Evolutionary conservation across 2,113 vertebrate genomes (phyloP).

Genomic region (Seriola quinqueradiata): DNA sequence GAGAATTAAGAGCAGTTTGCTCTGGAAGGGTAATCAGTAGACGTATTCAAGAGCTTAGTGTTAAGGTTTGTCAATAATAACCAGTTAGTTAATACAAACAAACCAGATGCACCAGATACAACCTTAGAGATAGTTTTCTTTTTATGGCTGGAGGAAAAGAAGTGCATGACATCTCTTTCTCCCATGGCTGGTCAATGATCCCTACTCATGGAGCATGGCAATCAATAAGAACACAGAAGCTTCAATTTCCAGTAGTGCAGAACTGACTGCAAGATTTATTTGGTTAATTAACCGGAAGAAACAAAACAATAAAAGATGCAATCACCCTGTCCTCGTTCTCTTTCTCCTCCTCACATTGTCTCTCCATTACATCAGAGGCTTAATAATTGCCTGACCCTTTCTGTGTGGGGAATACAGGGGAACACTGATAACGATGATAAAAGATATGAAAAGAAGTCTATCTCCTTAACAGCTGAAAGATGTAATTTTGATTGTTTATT

Average conservation of each 20-base stretch:
- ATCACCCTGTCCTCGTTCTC: conserved; percentile 31
- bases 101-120: conserved; percentile 21
- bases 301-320: conserved; percentile 70
- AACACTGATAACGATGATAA: conserved; percentile 40
- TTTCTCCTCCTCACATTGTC: conserved; percentile 25
- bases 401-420: conserved; percentile 41
- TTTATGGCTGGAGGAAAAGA: conserved; percentile 44
- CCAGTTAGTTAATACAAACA: conserved; percentile 32
- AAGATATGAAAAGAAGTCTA: conserved; percentile 21
- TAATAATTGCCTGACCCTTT: conserved; percentile 44
- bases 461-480: conserved; percentile 14
- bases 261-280: conserved; percentile 80
- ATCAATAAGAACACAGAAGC: conserved; percentile 76
- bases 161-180: conserved; percentile 66
- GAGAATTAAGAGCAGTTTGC: conserved; percentile 37
- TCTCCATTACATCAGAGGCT: conserved; percentile 57
- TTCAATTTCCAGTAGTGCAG: conserved; percentile 72
- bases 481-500: conserved; percentile 30
- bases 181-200: conserved; percentile 67
- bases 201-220: conserved; percentile 52
- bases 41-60: conserved; percentile 10
- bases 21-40: conserved; percentile 31
- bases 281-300: conserved; percentile 77
- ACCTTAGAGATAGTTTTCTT: conserved; percentile 20
- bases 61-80: conserved; percentile 21